These are phyloP conservation scores for Nannospalax galili DNA, from an alignment of 2,113 vertebrate genomes.

Conservation along the genomic window DNA sequence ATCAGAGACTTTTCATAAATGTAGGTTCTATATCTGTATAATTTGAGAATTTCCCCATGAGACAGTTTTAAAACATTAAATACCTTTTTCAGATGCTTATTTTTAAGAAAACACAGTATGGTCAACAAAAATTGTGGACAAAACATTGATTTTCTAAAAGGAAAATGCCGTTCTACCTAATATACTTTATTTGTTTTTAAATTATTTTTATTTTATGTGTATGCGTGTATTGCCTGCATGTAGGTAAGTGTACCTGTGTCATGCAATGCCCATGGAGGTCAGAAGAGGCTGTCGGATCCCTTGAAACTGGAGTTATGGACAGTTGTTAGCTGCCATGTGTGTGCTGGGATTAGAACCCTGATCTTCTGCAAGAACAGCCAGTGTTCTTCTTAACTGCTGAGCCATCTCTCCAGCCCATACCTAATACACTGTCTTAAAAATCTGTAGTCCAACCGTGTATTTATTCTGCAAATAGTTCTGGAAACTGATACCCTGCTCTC, in stretches of 20 bases:
- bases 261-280: no score
- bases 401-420: no score
- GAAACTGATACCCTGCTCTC: background rate
- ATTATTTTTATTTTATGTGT: no score
- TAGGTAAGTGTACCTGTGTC: no score
- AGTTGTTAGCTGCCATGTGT: no score
- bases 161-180: background rate
- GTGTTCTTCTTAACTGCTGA: no score
- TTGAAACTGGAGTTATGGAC: no score
- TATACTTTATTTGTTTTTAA: no score
- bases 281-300: no score
- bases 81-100: background rate
- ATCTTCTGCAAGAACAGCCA: no score
- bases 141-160: constrained; percentile 4
- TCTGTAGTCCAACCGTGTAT: background rate
- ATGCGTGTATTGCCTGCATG: no score
- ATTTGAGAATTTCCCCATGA: background rate
- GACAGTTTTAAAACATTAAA: background rate
- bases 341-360: no score
- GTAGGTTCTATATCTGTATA: background rate
- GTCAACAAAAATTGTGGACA: background rate
- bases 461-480: background rate
- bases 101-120: background rate
- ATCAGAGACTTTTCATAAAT: background rate
- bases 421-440: background rate